Evolutionary conservation across 1,140 invertebrate species (phyloP).

Genomic region (Mizuhopecten yessoensis): DNA sequence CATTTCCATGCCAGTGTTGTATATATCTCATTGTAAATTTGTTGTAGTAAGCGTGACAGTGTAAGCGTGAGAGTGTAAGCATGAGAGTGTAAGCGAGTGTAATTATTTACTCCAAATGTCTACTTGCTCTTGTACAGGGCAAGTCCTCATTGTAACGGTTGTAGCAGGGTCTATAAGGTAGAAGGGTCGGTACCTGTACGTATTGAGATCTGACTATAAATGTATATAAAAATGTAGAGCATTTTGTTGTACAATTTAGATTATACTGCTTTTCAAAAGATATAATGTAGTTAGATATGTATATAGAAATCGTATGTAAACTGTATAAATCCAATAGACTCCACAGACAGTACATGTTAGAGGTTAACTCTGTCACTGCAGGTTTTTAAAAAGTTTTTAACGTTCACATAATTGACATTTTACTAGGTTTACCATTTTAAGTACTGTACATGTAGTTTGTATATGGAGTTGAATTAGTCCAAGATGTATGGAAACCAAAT

Average conservation of each 20-base stretch:
- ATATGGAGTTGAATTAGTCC: too few relatives aligned
- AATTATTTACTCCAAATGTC: slow-evolving; percentile 19
- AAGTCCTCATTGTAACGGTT: slow-evolving; percentile 38
- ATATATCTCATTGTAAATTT: neutral
- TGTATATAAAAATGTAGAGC: neutral
- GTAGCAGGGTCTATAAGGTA: slow-evolving; percentile 18
- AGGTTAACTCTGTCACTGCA: neutral
- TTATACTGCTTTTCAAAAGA: neutral
- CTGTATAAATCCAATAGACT: neutral
- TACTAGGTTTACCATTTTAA: too few relatives aligned
- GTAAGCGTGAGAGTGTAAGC: neutral
- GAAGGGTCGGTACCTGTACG: neutral
- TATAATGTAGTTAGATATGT: neutral
- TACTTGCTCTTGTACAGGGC: neutral
- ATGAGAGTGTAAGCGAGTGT: neutral
- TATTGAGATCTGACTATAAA: slow-evolving; percentile 15
- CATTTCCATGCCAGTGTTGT: slow-evolving; percentile 32
- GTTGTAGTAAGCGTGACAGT: neutral
- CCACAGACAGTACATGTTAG: neutral
- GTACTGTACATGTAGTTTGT: too few relatives aligned
- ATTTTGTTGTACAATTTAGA: neutral
- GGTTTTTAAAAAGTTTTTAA: neutral
- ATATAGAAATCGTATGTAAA: neutral
- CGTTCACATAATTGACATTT: too few relatives aligned
- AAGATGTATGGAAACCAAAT: neutral